A percentile compares a stretch with the other conserved stretches of the same genome.
These are phyloP conservation scores for Myotis myotis DNA, from an alignment of 2,797 vertebrate genomes.

Conservation along the genomic window DNA sequence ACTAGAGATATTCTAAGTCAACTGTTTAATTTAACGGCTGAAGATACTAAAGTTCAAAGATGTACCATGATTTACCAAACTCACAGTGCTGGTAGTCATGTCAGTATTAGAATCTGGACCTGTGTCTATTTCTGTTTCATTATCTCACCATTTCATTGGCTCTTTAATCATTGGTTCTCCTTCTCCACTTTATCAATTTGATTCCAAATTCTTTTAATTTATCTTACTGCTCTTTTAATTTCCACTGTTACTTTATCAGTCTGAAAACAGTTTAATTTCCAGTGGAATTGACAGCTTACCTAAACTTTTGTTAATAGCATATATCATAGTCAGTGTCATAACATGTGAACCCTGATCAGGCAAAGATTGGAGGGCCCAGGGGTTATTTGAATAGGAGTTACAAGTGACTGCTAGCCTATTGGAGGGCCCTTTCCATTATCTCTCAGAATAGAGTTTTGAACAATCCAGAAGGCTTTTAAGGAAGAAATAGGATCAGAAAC, in stretches of 20 bases:
- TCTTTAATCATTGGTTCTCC: background rate
- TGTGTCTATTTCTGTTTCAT: background rate
- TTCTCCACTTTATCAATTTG: background rate
- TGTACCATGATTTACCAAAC: background rate
- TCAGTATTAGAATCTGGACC: background rate
- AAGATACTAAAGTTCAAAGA: background rate
- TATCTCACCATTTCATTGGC: background rate
- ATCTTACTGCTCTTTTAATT: background rate
- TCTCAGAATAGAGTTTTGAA: background rate
- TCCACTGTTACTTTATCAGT: background rate
- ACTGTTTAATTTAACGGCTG: background rate
- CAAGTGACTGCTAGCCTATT: background rate
- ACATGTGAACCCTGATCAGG: background rate
- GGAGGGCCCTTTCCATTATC: background rate
- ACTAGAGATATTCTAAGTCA: background rate
- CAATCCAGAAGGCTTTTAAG: background rate
- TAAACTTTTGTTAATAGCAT: background rate
- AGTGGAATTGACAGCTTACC: background rate
- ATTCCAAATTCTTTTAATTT: background rate
- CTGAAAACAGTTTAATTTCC: background rate
- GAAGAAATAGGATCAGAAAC: background rate
- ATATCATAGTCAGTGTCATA: background rate
- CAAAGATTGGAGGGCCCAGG: background rate
- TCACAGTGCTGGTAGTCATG: background rate
- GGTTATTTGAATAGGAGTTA: background rate